These are phyloP conservation scores for Varanus komodoensis DNA, from an alignment of 2,113 vertebrate species.

Conservation along the genomic window DNA sequence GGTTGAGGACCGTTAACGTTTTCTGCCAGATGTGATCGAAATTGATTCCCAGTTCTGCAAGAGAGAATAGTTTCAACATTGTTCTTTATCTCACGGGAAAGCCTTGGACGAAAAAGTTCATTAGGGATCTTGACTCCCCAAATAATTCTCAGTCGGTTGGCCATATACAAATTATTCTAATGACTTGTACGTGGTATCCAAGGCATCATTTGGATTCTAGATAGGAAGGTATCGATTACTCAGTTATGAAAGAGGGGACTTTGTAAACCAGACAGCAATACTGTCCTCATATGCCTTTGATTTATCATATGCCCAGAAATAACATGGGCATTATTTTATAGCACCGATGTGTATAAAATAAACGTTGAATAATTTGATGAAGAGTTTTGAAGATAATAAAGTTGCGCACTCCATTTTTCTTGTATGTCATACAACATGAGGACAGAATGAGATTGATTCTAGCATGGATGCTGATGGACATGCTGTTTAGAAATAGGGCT, in stretches of 20 bases:
- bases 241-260: constrained; percentile 30
- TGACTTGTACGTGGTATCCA: background rate
- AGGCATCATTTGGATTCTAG: constrained; percentile 42
- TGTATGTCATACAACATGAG: constrained; percentile 33
- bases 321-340: no score
- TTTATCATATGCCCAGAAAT: constrained; percentile 13
- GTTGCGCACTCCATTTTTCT: constrained; percentile 33
- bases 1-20: constrained; percentile 90
- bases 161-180: background rate
- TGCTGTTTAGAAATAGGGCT: background rate
- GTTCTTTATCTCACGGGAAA: constrained; percentile 22
- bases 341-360: constrained; percentile 7
- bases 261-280: constrained; percentile 17
- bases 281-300: constrained; percentile 34
- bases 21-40: constrained; percentile 94
- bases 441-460: constrained; percentile 10
- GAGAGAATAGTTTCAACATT: constrained; percentile 25
- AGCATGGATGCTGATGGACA: background rate
- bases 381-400: constrained; percentile 27
- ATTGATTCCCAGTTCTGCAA: constrained; percentile 91
- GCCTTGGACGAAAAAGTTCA: background rate
- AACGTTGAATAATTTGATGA: constrained; percentile 32
- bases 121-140: background rate
- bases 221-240: constrained; percentile 7
- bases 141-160: background rate